Evolutionary conservation across 2,113 vertebrate species (phyloP).

Genomic region (Halcyon malimbica): DNA sequence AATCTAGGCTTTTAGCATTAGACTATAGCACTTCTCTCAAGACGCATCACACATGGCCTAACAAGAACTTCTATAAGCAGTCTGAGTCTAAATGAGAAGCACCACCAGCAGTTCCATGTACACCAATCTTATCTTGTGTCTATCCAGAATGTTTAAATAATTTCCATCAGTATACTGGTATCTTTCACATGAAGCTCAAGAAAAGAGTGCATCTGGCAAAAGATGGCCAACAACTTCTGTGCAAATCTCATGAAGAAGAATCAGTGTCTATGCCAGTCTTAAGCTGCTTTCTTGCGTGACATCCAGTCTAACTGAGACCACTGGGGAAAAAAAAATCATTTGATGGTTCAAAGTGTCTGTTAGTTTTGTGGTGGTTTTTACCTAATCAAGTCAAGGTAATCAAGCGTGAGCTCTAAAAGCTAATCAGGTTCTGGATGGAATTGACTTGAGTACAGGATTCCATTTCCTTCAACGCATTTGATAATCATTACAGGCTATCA

Average conservation of each 20-base stretch:
- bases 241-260: neutral
- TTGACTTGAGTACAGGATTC: neutral
- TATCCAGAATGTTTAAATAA: neutral
- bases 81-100: neutral
- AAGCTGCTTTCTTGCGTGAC: rapidly evolving
- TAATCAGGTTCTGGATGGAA: neutral
- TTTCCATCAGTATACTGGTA: neutral
- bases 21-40: neutral
- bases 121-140: neutral
- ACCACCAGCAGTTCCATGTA: neutral
- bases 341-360: neutral
- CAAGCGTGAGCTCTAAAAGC: neutral
- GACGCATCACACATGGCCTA: neutral
- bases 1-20: neutral
- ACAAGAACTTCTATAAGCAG: neutral
- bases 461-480: neutral
- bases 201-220: neutral
- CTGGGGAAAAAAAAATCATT: neutral
- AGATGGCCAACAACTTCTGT: neutral
- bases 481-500: neutral
- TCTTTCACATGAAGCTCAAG: neutral
- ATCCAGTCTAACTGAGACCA: neutral
- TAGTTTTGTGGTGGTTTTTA: neutral
- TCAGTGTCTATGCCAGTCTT: neutral
- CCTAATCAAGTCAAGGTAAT: neutral